A percentile compares a stretch with the other conserved stretches of the same genome.
Evolutionary conservation across 2,113 vertebrate species (phyloP).

Genomic region (Xenopus borealis): DNA sequence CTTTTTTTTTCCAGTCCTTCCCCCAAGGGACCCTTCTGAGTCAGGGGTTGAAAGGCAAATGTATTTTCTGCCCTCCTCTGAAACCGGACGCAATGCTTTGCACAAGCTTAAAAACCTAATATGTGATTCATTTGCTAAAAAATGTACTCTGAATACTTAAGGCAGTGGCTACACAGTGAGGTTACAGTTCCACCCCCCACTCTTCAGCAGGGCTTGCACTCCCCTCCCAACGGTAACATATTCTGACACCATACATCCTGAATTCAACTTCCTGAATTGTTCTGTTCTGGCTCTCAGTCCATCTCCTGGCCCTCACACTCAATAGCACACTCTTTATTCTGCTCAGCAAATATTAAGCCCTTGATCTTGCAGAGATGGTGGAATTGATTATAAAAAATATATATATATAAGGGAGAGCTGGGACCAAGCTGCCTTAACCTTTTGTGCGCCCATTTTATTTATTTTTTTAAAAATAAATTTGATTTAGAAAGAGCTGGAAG

Average conservation of each 20-base stretch:
- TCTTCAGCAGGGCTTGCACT: constrained; percentile 11
- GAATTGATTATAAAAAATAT: background rate
- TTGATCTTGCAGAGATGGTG: constrained; percentile 13
- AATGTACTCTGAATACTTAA: constrained; percentile 24
- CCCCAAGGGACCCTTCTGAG: too few relatives aligned
- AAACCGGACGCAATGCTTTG: too few relatives aligned
- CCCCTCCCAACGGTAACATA: constrained; percentile 38
- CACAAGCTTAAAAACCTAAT: background rate
- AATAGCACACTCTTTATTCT: background rate
- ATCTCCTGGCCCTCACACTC: constrained; percentile 36
- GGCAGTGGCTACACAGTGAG: background rate
- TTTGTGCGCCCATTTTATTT: background rate
- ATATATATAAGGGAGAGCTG: background rate
- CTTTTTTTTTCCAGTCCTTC: too few relatives aligned
- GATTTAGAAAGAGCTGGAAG: background rate
- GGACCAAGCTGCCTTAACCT: background rate
- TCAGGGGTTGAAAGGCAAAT: too few relatives aligned
- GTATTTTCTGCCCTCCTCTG: too few relatives aligned
- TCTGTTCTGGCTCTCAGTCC: constrained; percentile 28
- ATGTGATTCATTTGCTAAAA: constrained; percentile 8
- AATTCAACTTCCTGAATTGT: constrained; percentile 38
- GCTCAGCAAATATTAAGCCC: constrained; percentile 21
- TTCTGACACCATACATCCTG: constrained; percentile 32
- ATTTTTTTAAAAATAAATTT: background rate
- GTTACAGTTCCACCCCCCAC: constrained; percentile 21